phyloP scores from a whole-genome alignment of 1,140 invertebrate species.

The Heliconius nattereri region DNA sequence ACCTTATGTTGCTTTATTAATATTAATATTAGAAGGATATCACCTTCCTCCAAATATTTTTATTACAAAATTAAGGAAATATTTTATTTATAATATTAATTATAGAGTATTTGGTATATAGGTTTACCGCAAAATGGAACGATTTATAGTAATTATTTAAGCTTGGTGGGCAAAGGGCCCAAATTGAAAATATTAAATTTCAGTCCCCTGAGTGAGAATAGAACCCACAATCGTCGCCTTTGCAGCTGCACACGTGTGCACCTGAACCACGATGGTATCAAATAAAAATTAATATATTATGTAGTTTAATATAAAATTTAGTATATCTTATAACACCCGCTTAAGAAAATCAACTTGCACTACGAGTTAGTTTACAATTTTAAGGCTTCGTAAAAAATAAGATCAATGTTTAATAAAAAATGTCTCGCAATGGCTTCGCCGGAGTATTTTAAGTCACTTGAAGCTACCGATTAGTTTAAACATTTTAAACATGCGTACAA shows the following conservation, averaged over 20 bases:
- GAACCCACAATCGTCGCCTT: no score
- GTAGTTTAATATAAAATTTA: neutral
- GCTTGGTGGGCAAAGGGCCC: no score
- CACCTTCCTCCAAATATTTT: neutral
- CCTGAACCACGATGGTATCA: no score
- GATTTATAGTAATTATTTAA: neutral
- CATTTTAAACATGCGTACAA: neutral
- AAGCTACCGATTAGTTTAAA: neutral
- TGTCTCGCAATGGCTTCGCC: neutral
- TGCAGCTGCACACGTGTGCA: no score
- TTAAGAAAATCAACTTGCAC: neutral
- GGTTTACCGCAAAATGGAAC: neutral
- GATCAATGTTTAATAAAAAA: neutral
- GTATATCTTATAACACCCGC: neutral
- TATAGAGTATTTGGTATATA: neutral
- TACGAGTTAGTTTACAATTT: neutral
- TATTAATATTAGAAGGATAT: neutral
- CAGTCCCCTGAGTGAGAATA: no score
- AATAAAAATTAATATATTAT: neutral
- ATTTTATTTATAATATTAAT: neutral
- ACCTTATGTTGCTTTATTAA: neutral
- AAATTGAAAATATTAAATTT: no score
- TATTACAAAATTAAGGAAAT: slow-evolving; percentile 5
- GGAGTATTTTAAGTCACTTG: neutral
- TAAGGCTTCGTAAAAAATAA: neutral